Evolutionary conservation across 2,888 invertebrate species (phyloP).

Genomic region (Drymonia ruficornis): DNA sequence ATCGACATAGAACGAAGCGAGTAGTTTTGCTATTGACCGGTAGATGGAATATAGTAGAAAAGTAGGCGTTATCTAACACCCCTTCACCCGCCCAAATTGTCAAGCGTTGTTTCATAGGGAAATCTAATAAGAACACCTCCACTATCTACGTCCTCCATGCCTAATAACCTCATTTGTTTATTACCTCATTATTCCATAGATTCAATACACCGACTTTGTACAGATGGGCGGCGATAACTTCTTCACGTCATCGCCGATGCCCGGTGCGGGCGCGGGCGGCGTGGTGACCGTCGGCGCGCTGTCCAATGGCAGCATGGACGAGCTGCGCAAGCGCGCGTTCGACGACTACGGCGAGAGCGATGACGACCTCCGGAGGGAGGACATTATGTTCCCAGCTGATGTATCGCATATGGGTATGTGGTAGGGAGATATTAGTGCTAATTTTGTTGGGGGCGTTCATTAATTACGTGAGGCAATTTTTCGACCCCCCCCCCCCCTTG

Average conservation of each 20-base stretch:
- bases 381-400: slow-evolving; percentile 93
- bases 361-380: slow-evolving; percentile 94
- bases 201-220: slow-evolving; percentile 3
- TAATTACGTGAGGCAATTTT: no score
- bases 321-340: slow-evolving; percentile 85
- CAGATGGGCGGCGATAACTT: slow-evolving; percentile 74
- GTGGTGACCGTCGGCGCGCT: slow-evolving; percentile 81
- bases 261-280: slow-evolving; percentile 57
- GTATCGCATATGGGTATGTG: slow-evolving; percentile 83
- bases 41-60: no score
- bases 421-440: no score
- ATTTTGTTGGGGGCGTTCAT: no score
- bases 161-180: background rate
- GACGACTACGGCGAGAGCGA: slow-evolving; percentile 95
- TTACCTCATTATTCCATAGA: slow-evolving; percentile 1
- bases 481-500: no score
- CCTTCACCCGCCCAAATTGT: no score
- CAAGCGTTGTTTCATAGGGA: no score
- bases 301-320: slow-evolving; percentile 87
- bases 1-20: no score
- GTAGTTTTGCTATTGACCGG: no score
- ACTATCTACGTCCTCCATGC: no score
- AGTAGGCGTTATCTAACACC: no score
- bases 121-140: no score
- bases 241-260: slow-evolving; percentile 79